A percentile compares a stretch with the other conserved stretches of the same genome.
Conservation (phyloP, 2,113 vertebrate species). For the Isurus oxyrinchus region DNA sequence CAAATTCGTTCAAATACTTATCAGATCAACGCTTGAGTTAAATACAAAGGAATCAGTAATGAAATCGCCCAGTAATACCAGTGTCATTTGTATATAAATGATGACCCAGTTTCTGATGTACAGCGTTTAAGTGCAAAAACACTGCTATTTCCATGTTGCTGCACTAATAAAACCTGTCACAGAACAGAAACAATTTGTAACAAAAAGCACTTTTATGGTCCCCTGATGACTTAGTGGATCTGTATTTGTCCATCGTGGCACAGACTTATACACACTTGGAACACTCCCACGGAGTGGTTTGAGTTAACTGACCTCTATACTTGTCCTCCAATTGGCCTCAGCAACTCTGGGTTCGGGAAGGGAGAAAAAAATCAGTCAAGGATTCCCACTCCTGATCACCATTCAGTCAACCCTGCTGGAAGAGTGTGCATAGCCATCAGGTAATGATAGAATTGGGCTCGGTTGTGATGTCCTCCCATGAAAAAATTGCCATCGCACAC, state of each 20-base stretch:
- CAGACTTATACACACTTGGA: background rate
- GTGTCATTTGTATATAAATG: conserved; percentile 24
- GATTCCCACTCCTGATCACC: background rate
- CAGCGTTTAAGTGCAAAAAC: background rate
- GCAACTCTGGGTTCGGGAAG: background rate
- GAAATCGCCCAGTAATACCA: background rate
- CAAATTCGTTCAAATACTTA: background rate
- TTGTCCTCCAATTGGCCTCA: background rate
- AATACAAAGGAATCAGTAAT: background rate
- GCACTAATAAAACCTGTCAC: background rate
- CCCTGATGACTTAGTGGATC: background rate
- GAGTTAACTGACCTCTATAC: background rate
- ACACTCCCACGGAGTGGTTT: background rate
- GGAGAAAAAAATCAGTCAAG: background rate
- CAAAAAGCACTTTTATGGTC: background rate
- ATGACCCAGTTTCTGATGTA: background rate
- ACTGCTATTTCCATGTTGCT: background rate
- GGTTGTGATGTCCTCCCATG: background rate
- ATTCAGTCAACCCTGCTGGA: background rate
- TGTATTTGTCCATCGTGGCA: background rate
- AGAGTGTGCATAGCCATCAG: background rate
- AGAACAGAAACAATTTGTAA: background rate
- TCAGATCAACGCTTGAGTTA: background rate
- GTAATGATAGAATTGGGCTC: background rate
- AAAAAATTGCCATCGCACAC: background rate